These are phyloP conservation scores for Malurus splendens DNA, from an alignment of 2,797 vertebrate species.

Conservation along the genomic window DNA sequence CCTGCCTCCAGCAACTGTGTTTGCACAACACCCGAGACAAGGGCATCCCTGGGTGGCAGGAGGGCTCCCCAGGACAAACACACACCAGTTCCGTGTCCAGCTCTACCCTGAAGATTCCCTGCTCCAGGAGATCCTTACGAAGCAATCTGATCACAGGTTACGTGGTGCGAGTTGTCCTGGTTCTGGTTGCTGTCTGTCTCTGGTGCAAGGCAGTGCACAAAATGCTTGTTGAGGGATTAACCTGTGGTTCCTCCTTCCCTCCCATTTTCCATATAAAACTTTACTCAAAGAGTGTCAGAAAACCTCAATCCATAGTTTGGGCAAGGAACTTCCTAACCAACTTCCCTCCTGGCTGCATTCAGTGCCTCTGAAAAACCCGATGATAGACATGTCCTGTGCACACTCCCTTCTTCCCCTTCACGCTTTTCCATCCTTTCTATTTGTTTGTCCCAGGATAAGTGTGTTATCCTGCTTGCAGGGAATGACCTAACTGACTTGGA, in stretches of 20 bases:
- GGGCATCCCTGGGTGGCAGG: background rate
- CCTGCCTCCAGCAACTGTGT: background rate
- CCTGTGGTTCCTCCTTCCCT: background rate
- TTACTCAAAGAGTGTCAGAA: background rate
- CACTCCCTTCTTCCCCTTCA: background rate
- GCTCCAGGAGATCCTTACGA: background rate
- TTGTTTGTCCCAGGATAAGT: background rate
- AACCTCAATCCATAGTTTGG: background rate
- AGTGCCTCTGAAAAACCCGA: background rate
- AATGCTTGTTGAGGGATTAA: background rate
- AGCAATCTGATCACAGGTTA: background rate
- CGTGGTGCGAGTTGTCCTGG: accelerated
- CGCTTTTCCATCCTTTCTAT: background rate
- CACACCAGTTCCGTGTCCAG: background rate
- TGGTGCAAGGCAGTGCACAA: accelerated
- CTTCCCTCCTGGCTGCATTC: background rate
- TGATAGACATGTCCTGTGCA: background rate
- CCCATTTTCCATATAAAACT: accelerated
- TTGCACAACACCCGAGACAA: background rate
- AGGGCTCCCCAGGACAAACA: background rate
- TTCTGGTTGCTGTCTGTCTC: background rate
- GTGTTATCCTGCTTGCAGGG: background rate
- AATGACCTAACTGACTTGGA: background rate
- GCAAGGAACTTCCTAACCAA: background rate
- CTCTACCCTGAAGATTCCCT: background rate